Base-by-base conservation (phyloP, 2,888 invertebrate genomes). In the Phytoseiulus persimilis region DNA sequence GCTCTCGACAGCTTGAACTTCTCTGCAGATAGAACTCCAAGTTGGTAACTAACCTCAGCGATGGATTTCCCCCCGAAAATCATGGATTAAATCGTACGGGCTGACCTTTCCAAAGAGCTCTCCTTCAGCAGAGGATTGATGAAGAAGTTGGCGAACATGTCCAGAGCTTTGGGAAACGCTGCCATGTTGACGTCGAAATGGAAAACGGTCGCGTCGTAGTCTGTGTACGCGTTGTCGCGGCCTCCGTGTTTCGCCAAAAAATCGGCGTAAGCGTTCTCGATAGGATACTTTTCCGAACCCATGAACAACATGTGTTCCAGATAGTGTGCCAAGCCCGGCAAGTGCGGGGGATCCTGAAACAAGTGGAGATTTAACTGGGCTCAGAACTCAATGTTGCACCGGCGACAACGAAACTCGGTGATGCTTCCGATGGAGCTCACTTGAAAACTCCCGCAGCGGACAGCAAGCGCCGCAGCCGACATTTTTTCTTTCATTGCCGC, bases 291-390 rank as follows among this genome's bases (percentile, higher is more conserved):
- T 45, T 91, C 90, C 23, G 90, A 90, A 0, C 91, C 91, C 91
- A 91, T 91, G 0, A 90, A 83, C 31, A 91, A 23, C 39, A 90
- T 90, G 89, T 91, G 91, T 83, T 91, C 91, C 23, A 90, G 32
- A 33, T 90, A 83, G 83, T 91, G 91, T 0, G 91, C 90, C 83
- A 91, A 83, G 2, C 91, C 91, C 45, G 83, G 90, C 32, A 90
- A 32, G 39, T 90, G 45, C 14, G 90, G 45, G 31, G 91, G 90
- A 90, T 91, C 90, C 31, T 33, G 28, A 14, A 90, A 84, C 2
- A n/a, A n/a, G n/a, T n/a, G n/a, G n/a, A n/a, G n/a, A n/a, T n/a
- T n/a, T n/a, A n/a, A n/a, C n/a, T n/a, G n/a, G n/a, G n/a, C n/a
- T n/a, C n/a, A n/a, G n/a, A n/a, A n/a, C n/a, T n/a, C n/a, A n/a